phyloP scores from a whole-genome alignment of 2,797 vertebrate species.

The Pteropus rufus region DNA sequence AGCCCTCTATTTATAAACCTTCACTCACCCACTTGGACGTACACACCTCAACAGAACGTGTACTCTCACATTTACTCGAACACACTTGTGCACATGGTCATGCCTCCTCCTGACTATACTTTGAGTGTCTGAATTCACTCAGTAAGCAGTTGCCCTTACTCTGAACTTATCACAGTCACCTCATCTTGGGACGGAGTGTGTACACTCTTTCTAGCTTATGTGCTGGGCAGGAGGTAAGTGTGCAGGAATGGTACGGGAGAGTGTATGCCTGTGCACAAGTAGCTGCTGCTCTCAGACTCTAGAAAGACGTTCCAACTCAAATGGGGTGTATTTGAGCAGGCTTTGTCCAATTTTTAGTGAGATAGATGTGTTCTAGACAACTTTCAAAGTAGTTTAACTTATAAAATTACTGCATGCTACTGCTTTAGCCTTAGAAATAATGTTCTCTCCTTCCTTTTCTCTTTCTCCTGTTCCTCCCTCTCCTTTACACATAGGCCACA shows the following conservation, averaged over 20 bases:
- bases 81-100: not conserved
- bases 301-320: not conserved
- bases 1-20: not conserved
- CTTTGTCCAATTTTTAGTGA: not conserved
- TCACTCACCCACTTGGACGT: not conserved
- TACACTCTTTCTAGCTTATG: not conserved
- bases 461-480: not conserved
- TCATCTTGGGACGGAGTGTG: not conserved
- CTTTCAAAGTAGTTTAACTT: slow-evolving; percentile 1
- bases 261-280: not conserved
- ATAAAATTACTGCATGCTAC: not conserved
- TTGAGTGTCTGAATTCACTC: not conserved
- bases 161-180: not conserved
- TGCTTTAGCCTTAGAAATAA: not conserved
- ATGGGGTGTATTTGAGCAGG: not conserved
- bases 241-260: not conserved
- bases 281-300: not conserved
- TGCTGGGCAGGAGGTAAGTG: not conserved
- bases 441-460: not conserved
- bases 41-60: not conserved
- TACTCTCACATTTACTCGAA: not conserved
- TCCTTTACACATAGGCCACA: not conserved
- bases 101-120: not conserved
- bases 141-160: not conserved
- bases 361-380: not conserved